A percentile compares a stretch with the other conserved stretches of the same genome.
These are phyloP conservation scores for Rhinolophus sinicus DNA, from an alignment of 2,113 vertebrate genomes.

Conservation along the genomic window DNA sequence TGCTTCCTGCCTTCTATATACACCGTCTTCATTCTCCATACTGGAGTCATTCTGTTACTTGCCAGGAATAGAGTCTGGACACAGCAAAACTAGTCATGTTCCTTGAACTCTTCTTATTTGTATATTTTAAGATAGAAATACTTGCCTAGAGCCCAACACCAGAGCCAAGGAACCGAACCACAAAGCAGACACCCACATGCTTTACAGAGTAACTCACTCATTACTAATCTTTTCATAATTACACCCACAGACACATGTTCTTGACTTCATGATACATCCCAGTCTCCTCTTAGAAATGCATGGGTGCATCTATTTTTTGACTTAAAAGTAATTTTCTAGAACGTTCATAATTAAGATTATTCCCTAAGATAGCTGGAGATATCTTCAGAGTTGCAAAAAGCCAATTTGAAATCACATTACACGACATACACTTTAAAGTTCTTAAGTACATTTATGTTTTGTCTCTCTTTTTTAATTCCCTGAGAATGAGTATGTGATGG, in stretches of 20 bases:
- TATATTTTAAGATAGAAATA: neutral
- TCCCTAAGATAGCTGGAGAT: neutral
- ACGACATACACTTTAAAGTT: neutral
- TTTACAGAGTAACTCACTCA: neutral
- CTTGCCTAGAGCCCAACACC: neutral
- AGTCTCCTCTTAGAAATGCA: conserved; percentile 24
- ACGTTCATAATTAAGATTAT: neutral
- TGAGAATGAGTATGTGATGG: neutral
- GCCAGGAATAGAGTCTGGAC: neutral
- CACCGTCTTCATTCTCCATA: neutral
- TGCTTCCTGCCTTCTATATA: neutral
- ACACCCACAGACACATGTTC: neutral
- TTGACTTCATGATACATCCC: neutral
- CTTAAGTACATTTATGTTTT: conserved; percentile 12
- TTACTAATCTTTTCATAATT: conserved; percentile 3
- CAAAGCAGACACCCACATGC: neutral
- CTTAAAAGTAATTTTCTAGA: conserved; percentile 45
- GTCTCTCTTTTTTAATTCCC: neutral
- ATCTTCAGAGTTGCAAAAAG: neutral
- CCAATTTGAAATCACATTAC: neutral
- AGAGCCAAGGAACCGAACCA: conserved; percentile 3
- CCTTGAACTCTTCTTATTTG: neutral
- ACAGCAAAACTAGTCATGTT: neutral
- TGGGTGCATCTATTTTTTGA: neutral
- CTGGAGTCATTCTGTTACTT: neutral